Conservation (phyloP, 2,888 invertebrate species). For the Homarus gammarus region DNA sequence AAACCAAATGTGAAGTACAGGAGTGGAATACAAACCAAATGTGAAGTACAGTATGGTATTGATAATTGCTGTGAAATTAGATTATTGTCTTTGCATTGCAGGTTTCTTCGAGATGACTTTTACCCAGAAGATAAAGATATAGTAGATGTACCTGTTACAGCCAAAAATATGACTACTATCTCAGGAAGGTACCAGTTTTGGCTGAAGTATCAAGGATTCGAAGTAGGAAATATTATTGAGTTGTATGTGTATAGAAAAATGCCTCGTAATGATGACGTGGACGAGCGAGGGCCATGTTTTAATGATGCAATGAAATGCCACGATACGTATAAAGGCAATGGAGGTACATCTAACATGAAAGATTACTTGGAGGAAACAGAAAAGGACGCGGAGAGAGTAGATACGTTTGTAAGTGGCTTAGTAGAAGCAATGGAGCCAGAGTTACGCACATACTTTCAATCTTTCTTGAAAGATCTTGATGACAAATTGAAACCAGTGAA, state of each 20-base stretch:
- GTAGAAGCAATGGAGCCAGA: neutral
- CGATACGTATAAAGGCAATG: neutral
- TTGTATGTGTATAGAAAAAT: no score
- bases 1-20: no score
- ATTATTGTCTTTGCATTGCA: neutral
- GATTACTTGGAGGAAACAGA: neutral
- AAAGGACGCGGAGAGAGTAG: neutral
- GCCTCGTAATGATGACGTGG: no score
- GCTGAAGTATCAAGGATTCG: slow-evolving; percentile 30
- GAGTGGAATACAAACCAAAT: no score
- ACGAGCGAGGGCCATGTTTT: neutral
- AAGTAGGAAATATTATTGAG: neutral
- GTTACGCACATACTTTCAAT: neutral
- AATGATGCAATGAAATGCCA: neutral
- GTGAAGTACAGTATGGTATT: no score
- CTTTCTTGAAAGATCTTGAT: neutral
- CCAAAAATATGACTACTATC: neutral
- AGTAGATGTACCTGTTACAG: neutral
- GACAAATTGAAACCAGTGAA: neutral
- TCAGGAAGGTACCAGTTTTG: slow-evolving; percentile 43
- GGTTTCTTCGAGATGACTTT: neutral
- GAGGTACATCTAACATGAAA: neutral
- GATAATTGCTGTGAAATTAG: no score
- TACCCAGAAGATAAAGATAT: slow-evolving; percentile 5
- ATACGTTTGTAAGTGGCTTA: neutral